These are phyloP conservation scores for Melitaea athalia DNA, from an alignment of 2,888 invertebrate species.

Conservation along the genomic window DNA sequence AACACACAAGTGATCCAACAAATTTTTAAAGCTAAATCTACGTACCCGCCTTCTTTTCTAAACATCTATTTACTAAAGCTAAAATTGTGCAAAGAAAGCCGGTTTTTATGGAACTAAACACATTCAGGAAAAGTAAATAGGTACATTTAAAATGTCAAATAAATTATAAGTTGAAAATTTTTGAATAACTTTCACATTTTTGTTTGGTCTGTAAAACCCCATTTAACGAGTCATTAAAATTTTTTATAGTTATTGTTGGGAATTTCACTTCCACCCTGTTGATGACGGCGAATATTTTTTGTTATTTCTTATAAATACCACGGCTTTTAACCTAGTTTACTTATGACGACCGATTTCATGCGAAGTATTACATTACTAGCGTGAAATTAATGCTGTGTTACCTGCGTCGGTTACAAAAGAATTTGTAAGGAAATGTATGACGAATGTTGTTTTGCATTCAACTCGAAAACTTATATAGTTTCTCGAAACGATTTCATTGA, in stretches of 20 bases:
- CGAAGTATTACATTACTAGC: constrained; percentile 32
- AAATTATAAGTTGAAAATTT: not conserved
- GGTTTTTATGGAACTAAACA: too few relatives aligned
- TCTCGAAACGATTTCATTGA: not conserved
- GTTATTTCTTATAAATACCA: constrained; percentile 51
- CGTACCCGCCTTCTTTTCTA: too few relatives aligned
- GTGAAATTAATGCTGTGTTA: constrained; percentile 26
- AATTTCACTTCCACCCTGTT: constrained; percentile 20
- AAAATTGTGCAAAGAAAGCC: too few relatives aligned
- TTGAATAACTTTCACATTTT: not conserved
- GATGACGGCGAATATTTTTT: constrained; percentile 43
- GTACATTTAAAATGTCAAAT: not conserved
- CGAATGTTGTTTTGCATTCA: constrained; percentile 17
- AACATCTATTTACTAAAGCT: too few relatives aligned
- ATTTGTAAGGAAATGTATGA: constrained; percentile 28
- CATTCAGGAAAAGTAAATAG: not conserved
- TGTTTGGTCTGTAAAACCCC: not conserved
- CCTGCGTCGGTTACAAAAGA: constrained; percentile 18
- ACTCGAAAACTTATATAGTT: constrained; percentile 3
- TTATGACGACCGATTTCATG: constrained; percentile 48
- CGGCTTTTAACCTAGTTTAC: constrained; percentile 60
- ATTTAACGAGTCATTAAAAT: constrained; percentile 18
- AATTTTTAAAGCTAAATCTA: not conserved
- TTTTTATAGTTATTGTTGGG: constrained; percentile 7
- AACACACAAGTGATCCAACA: not conserved